Evolutionary conservation across 2,797 vertebrate genomes (phyloP).

Genomic region (Rhynchonycteris naso): DNA sequence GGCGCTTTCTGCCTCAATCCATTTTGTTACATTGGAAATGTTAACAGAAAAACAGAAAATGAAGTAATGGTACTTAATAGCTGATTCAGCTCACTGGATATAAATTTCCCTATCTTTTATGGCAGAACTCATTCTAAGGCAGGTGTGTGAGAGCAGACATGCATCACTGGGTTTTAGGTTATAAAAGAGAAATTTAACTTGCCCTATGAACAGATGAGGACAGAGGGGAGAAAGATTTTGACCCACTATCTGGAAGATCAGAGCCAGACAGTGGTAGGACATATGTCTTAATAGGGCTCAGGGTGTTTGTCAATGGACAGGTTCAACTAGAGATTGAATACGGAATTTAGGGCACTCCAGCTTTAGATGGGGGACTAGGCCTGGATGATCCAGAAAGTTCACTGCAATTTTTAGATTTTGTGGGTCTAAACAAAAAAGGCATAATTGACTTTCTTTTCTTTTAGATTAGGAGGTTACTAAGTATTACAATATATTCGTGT

Average conservation of each 20-base stretch:
- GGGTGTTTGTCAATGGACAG: neutral
- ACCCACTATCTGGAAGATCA: neutral
- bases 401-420: neutral
- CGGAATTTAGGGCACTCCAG: neutral
- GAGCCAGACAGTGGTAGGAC: neutral
- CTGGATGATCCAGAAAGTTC: neutral
- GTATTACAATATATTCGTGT: neutral
- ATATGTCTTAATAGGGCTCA: neutral
- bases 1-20: neutral
- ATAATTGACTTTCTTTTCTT: slow-evolving; percentile 8
- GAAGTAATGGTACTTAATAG: neutral
- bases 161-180: neutral
- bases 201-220: neutral
- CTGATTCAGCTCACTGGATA: neutral
- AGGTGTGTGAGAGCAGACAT: neutral
- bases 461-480: neutral
- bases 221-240: neutral
- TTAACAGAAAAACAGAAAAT: neutral
- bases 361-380: neutral
- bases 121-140: neutral
- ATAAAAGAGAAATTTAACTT: neutral
- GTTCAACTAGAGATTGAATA: neutral
- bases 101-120: neutral
- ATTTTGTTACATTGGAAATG: neutral
- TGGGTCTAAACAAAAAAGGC: neutral